These are phyloP conservation scores for Euphonia xanthogaster DNA, from an alignment of 2,797 vertebrate species.

Conservation along the genomic window DNA sequence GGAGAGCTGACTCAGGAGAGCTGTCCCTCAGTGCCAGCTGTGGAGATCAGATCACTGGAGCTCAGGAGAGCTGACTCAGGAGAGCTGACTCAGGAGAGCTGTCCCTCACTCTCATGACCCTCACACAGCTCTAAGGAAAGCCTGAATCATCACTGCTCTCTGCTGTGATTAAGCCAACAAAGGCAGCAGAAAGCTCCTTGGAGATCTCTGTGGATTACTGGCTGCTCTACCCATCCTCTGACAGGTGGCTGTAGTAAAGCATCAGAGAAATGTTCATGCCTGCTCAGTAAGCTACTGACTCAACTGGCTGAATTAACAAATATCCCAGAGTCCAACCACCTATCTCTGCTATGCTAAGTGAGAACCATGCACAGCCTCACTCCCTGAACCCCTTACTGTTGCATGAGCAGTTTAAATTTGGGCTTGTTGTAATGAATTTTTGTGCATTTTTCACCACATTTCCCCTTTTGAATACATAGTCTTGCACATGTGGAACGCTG, in stretches of 20 bases:
- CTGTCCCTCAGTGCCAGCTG: not conserved
- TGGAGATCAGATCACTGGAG: no score
- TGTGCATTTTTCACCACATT: not conserved
- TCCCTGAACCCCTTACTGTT: not conserved
- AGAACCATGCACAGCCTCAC: fast-evolving
- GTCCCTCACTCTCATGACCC: not conserved
- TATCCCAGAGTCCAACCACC: not conserved
- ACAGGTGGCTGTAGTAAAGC: slow-evolving; percentile 45
- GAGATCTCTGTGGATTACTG: not conserved
- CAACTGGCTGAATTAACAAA: not conserved
- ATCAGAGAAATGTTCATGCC: not conserved
- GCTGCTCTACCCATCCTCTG: slow-evolving; percentile 14
- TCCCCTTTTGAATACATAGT: not conserved
- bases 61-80: no score
- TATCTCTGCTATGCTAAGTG: not conserved
- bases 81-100: no score
- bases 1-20: not conserved
- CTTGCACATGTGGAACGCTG: not conserved
- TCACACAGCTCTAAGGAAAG: fast-evolving
- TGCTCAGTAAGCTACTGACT: not conserved
- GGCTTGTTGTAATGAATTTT: not conserved
- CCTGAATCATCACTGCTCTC: not conserved
- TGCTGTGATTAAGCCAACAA: not conserved
- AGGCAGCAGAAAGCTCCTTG: not conserved
- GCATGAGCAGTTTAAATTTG: not conserved